These are phyloP conservation scores for Gerris buenoi DNA, from an alignment of 1,140 invertebrate species.

Conservation along the genomic window DNA sequence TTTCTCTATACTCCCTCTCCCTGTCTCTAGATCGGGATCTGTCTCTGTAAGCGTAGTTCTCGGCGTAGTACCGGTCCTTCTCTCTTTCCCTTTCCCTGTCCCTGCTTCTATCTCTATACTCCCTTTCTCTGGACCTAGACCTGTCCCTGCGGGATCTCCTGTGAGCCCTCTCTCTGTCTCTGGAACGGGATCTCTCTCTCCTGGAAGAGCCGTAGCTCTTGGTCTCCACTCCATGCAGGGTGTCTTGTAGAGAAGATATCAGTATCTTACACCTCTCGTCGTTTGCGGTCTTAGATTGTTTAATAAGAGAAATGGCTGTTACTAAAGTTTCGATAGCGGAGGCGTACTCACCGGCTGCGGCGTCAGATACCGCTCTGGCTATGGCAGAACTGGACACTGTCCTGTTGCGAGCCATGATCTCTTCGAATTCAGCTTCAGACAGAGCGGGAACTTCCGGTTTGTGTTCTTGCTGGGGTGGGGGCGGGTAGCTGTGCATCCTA, in stretches of 20 bases:
- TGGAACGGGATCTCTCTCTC: conserved; percentile 50
- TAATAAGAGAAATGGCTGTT: conserved; percentile 95
- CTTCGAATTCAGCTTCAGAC: conserved; percentile 91
- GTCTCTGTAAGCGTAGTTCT: conserved; percentile 30
- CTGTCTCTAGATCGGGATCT: conserved; percentile 19
- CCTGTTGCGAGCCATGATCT: conserved; percentile 91
- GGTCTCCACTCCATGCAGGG: conserved; percentile 88
- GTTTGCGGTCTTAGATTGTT: conserved; percentile 92
- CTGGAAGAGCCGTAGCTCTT: conserved; percentile 75
- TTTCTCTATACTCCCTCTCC: conserved; percentile 30
- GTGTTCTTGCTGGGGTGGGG: conserved; percentile 34
- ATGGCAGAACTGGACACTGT: conserved; percentile 96
- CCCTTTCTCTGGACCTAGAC: conserved; percentile 61
- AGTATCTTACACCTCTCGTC: conserved; percentile 97
- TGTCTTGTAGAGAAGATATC: conserved; percentile 92
- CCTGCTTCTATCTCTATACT: conserved; percentile 52
- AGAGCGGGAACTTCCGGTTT: conserved; percentile 45
- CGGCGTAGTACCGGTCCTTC: conserved; percentile 25
- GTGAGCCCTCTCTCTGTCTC: conserved; percentile 56
- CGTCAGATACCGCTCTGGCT: conserved; percentile 89
- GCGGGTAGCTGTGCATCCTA: conserved; percentile 3
- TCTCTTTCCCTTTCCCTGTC: conserved; percentile 45
- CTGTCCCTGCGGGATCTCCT: conserved; percentile 51
- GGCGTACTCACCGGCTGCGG: conserved; percentile 85
- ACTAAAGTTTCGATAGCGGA: conserved; percentile 96